phyloP scores from a whole-genome alignment of 2,797 vertebrate species.

The Squalus acanthias region DNA sequence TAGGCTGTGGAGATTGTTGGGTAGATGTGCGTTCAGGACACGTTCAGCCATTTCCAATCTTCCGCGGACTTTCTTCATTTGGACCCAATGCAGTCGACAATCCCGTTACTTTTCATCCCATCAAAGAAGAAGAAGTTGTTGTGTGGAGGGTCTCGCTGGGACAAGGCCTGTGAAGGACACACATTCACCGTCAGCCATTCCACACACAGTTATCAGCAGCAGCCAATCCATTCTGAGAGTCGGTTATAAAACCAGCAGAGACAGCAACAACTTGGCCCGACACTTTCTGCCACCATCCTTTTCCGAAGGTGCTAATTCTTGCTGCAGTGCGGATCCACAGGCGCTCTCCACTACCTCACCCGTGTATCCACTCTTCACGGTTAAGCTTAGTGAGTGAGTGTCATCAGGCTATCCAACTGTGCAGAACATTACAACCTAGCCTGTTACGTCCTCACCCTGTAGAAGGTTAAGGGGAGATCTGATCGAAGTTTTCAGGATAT shows the following conservation, averaged over 20 bases:
- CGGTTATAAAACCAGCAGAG: not conserved
- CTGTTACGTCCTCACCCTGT: not conserved
- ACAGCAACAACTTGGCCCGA: not conserved
- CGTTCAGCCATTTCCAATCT: too few species aligned
- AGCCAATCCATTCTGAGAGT: not conserved
- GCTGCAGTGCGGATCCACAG: not conserved
- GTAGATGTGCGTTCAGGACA: not conserved
- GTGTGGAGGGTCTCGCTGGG: slow-evolving; percentile 82
- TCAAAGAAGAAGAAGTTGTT: slow-evolving; percentile 95
- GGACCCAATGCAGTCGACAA: slow-evolving; percentile 77
- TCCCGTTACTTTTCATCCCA: slow-evolving; percentile 74
- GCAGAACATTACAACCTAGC: not conserved
- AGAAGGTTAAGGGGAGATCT: too few species aligned
- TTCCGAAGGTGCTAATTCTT: not conserved
- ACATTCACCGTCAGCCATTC: not conserved
- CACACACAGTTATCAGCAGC: not conserved
- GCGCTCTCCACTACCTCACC: not conserved
- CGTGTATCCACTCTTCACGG: not conserved
- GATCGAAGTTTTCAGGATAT: too few species aligned
- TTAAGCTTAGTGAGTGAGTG: not conserved
- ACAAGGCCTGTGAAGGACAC: slow-evolving; percentile 68
- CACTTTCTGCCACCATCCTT: not conserved
- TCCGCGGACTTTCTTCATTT: slow-evolving; percentile 48
- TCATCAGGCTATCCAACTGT: not conserved
- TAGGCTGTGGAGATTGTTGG: not conserved